Conservation (phyloP, 2,888 invertebrate species). For the Ophion slaviceki region DNA sequence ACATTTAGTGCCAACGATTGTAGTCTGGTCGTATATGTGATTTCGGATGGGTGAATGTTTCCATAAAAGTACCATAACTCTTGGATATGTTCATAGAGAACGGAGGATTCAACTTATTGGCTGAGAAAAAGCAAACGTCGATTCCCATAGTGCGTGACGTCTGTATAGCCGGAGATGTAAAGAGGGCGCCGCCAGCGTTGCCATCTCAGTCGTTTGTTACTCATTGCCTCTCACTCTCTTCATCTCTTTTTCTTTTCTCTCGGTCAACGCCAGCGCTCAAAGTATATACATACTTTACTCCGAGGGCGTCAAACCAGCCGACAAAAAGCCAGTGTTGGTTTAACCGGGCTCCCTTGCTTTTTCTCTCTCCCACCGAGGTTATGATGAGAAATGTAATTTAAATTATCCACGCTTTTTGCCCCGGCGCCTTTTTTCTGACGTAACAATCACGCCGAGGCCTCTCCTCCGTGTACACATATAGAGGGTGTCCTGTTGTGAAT, state of each 20-base stretch:
- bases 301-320: constrained; percentile 50
- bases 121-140: neutral
- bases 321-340: constrained; percentile 75
- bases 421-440: constrained; percentile 70
- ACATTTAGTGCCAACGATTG: neutral
- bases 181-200: constrained; percentile 35
- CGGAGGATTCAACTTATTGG: neutral
- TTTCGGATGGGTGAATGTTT: too few species aligned
- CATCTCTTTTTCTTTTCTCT: constrained; percentile 24
- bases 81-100: neutral
- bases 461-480: neutral
- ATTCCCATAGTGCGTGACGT: constrained; percentile 8
- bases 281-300: constrained; percentile 39
- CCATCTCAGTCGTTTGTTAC: constrained; percentile 29
- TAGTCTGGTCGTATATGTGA: too few species aligned
- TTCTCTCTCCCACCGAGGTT: constrained; percentile 68
- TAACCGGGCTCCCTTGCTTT: constrained; percentile 71
- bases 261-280: constrained; percentile 24
- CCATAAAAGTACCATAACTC: too few species aligned
- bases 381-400: constrained; percentile 81
- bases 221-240: constrained; percentile 15
- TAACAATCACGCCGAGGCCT: constrained; percentile 72
- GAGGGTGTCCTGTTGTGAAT: neutral
- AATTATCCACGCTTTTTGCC: constrained; percentile 81
- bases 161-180: neutral